These are phyloP conservation scores for Fragariocoptes setiger DNA, from an alignment of 1,140 invertebrate genomes.

Conservation along the genomic window DNA sequence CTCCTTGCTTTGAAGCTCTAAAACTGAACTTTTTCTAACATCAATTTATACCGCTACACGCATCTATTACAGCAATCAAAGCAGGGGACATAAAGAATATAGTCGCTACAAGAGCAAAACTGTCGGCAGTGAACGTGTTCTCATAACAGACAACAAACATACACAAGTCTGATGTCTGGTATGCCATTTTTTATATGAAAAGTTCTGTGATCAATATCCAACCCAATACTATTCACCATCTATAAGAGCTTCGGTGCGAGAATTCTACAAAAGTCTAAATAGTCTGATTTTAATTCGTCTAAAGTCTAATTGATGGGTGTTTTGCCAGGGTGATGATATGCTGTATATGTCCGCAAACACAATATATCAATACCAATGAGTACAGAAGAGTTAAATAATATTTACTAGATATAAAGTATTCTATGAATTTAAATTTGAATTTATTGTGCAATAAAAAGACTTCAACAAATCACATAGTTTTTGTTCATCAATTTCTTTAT, in stretches of 20 bases:
- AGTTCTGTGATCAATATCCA: too few relatives aligned
- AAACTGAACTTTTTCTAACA: not conserved
- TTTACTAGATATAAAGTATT: not conserved
- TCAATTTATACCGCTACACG: not conserved
- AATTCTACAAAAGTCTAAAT: too few relatives aligned
- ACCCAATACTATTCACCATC: too few relatives aligned
- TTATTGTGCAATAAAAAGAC: too few relatives aligned
- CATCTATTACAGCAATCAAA: not conserved
- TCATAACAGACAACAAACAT: not conserved
- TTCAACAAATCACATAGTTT: not conserved
- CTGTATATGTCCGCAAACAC: too few relatives aligned
- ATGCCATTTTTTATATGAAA: too few relatives aligned
- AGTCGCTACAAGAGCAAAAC: not conserved
- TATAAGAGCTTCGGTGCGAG: too few relatives aligned
- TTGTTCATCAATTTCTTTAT: not conserved
- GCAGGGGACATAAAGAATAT: not conserved
- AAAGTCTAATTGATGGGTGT: too few relatives aligned
- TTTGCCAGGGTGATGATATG: too few relatives aligned
- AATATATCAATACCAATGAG: too few relatives aligned
- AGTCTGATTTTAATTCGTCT: too few relatives aligned
- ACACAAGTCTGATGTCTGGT: constrained; percentile 1
- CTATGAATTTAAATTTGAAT: not conserved
- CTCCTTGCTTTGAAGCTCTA: not conserved
- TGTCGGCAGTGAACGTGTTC: not conserved
- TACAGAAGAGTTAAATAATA: too few relatives aligned